Evolutionary conservation across 92 coral and sea anemone species (phyloP).

Genomic region (Muricea muricata): DNA sequence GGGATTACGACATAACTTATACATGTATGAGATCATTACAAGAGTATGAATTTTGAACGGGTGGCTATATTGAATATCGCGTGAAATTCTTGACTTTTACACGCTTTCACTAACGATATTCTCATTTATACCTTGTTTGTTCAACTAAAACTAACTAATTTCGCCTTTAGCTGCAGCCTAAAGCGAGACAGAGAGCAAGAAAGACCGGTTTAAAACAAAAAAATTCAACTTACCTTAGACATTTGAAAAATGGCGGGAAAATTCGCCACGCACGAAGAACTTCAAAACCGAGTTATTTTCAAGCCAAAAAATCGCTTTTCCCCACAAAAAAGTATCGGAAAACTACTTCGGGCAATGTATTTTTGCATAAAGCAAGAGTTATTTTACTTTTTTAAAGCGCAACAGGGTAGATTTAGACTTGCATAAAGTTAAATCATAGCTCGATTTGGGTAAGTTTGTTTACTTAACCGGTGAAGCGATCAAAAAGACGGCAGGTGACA

Average conservation of each 20-base stretch:
- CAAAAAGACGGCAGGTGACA: background rate
- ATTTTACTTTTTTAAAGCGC: background rate
- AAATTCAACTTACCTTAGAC: background rate
- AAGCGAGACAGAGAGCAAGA: background rate
- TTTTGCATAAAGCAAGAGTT: background rate
- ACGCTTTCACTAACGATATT: constrained; percentile 44
- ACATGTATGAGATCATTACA: constrained; percentile 95
- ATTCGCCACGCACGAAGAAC: background rate
- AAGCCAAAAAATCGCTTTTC: background rate
- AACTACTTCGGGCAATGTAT: background rate
- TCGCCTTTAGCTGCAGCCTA: too few relatives aligned
- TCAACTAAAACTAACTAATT: background rate
- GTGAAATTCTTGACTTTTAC: constrained; percentile 41
- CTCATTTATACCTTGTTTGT: background rate
- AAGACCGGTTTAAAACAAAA: background rate
- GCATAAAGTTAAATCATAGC: background rate
- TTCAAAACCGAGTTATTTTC: background rate
- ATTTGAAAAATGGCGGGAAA: constrained; percentile 24
- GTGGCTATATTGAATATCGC: constrained; percentile 79
- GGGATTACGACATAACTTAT: constrained; percentile 91
- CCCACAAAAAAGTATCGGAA: background rate
- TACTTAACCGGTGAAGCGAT: constrained; percentile 20
- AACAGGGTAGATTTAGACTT: background rate
- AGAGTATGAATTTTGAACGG: constrained; percentile 67
- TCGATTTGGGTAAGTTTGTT: background rate